Evolutionary conservation across 1,140 invertebrate genomes (phyloP), one percentile per base, ranked within the genome.

Genomic region (Lepidurus apus): DNA sequence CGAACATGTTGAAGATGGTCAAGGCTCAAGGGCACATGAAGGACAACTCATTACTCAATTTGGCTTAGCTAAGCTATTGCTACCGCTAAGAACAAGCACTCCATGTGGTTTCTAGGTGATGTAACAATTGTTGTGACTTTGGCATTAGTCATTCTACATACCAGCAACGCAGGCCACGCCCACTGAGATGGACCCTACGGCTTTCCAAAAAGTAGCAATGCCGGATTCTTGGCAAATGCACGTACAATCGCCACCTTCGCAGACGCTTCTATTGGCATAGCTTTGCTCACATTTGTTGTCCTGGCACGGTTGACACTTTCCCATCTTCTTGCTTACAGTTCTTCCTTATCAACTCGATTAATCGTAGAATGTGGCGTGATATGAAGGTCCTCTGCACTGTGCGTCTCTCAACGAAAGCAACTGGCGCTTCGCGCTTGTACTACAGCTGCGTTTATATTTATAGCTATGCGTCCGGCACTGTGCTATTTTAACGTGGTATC

Each of bases 281-380:
- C 42, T 45, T 77, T 77, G 7, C 75, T 42, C 42, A 43, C 75
- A 77, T 77, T 47, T 77, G 43, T 77, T 77, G 4, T 77, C 0
- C 1, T 24, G 24, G 42, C 75, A 77, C 10, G 75, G 75, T 1
- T 2, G 34, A 47, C 75, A 77, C 5, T 77, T 77, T 42, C 42
- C 74, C 74, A 11, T 75, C 21, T 21, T 65, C 8, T 65, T 65
- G 10, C 45, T 47, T 34, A 34, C 34, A 34, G 34, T 34, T 34
- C 34, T 34, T 34, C 4, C 34, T 34, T 34, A 34, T 4, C 34
- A 34, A 34, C 34, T 34, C 34, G 34, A 34, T 34, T 34, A 34
- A 34, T 34, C 34, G 4, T 34, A 34, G 34, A 34, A 34, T 34
- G 34, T 4, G 34, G 34, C 34, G 34, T 34, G 34, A 34, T 34